A percentile compares a stretch with the other conserved stretches of the same genome.
Conservation (phyloP, 2,888 invertebrate genomes). For the Dascillus cervinus region DNA sequence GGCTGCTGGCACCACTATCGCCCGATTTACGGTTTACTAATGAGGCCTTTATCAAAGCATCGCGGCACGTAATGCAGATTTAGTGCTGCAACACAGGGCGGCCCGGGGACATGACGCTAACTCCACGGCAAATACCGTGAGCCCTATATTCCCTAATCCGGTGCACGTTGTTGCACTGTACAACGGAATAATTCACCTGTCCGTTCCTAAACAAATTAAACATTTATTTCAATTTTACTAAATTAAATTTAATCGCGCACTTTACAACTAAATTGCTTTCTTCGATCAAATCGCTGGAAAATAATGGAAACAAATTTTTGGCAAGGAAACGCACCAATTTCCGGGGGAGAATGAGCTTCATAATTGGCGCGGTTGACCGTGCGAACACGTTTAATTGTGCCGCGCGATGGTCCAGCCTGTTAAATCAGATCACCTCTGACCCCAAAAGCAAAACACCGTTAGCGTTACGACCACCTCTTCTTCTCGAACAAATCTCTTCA, state of each 20-base stretch:
- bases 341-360: too few species aligned
- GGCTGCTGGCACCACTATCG: conserved; percentile 31
- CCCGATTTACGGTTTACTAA: conserved; percentile 45
- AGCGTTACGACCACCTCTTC: too few species aligned
- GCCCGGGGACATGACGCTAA: conserved; percentile 25
- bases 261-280: too few species aligned
- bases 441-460: conserved; percentile 7
- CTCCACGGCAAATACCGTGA: conserved; percentile 33
- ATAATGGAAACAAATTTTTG: too few species aligned
- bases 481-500: too few species aligned
- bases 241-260: too few species aligned
- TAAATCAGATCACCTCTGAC: conserved; percentile 11
- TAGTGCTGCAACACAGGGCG: conserved; percentile 36
- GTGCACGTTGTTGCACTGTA: too few species aligned
- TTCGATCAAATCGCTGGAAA: too few species aligned
- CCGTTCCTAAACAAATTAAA: too few species aligned
- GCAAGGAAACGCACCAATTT: too few species aligned
- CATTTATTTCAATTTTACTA: too few species aligned
- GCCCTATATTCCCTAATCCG: conserved; percentile 14
- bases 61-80: conserved; percentile 45
- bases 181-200: too few species aligned
- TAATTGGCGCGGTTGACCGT: conserved; percentile 7
- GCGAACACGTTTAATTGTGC: conserved; percentile 10
- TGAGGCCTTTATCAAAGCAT: conserved; percentile 45
- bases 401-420: conserved; percentile 7